Conservation (phyloP, 2,113 vertebrate species). For the Perca schrenkii region DNA sequence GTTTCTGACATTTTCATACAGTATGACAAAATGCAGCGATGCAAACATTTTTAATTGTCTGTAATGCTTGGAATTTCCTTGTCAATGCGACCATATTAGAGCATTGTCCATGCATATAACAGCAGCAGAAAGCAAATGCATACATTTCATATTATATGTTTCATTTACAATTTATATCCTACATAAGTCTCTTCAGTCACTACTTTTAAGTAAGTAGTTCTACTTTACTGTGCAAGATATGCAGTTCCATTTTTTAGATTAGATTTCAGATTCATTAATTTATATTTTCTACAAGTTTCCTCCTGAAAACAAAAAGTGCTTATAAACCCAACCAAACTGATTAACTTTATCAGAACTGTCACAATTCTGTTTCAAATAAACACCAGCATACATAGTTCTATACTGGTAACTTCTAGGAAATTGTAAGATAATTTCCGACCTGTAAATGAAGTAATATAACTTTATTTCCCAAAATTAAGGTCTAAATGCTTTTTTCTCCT, state of each 20-base stretch:
- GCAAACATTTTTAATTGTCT: conserved; percentile 59
- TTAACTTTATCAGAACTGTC: not conserved
- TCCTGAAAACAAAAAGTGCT: not conserved
- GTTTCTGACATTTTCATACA: conserved; percentile 24
- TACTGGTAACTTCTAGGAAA: not conserved
- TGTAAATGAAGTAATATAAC: not conserved
- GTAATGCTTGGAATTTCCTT: conserved; percentile 10
- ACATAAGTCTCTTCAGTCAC: not conserved
- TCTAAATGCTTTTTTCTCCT: not conserved
- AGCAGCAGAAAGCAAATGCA: not conserved
- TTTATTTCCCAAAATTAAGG: not conserved
- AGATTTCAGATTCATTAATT: not conserved
- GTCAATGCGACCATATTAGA: not conserved
- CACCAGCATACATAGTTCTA: not conserved
- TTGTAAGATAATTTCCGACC: not conserved
- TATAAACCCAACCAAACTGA: not conserved
- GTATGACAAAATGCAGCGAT: conserved; percentile 30
- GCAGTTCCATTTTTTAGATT: not conserved
- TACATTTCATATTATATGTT: not conserved
- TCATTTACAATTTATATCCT: not conserved
- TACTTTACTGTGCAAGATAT: not conserved
- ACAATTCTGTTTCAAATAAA: not conserved
- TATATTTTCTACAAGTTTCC: not conserved
- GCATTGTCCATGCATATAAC: not conserved
- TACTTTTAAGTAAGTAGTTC: not conserved